Evolutionary conservation across 2,113 vertebrate genomes (phyloP).

Genomic region (Tonatia bakeri): DNA sequence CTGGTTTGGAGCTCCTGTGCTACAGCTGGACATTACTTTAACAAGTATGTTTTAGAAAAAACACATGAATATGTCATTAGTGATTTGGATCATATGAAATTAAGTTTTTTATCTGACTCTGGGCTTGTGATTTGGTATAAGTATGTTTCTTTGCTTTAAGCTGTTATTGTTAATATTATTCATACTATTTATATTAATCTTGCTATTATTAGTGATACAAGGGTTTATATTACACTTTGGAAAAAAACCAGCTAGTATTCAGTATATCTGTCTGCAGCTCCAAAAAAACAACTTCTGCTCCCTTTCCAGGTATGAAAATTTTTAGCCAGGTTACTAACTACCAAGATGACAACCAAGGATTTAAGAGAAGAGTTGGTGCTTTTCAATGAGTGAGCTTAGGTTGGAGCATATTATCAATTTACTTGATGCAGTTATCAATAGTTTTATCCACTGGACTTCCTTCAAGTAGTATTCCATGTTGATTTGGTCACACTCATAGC

Average conservation of each 20-base stretch:
- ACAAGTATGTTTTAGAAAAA: background rate
- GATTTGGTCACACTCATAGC: conserved; percentile 76
- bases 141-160: background rate
- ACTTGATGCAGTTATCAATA: background rate
- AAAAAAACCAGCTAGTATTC: background rate
- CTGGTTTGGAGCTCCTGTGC: too few relatives aligned
- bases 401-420: background rate
- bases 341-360: background rate
- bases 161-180: background rate
- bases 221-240: background rate
- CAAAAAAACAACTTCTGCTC: background rate
- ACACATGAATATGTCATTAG: background rate
- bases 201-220: background rate
- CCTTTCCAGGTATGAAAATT: background rate
- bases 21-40: background rate
- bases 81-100: background rate
- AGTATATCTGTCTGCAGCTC: background rate
- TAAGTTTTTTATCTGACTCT: background rate
- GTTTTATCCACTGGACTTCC: conserved; percentile 86
- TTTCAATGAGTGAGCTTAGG: background rate
- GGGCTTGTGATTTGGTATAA: background rate
- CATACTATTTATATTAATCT: background rate
- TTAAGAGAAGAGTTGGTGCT: background rate
- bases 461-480: conserved; percentile 82
- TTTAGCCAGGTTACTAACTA: background rate